Conservation (phyloP, 2,113 vertebrate genomes). For the Brienomyrus longianalis region DNA sequence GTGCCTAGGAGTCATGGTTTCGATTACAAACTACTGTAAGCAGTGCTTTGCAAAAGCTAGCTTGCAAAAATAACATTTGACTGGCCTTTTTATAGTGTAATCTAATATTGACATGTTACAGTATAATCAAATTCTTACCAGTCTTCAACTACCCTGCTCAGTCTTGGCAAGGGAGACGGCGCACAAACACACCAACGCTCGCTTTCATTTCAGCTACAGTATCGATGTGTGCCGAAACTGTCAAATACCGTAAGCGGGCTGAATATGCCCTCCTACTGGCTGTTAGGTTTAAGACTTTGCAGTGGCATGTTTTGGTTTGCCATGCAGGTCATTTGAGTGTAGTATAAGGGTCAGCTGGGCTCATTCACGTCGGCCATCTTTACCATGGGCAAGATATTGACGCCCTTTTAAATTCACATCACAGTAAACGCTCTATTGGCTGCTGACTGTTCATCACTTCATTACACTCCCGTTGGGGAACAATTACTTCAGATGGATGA, state of each 20-base stretch:
- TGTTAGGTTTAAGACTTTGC: background rate
- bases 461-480: background rate
- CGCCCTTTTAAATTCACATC: background rate
- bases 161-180: background rate
- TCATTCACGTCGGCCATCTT: background rate
- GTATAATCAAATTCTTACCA: background rate
- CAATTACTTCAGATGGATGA: slow-evolving; percentile 17
- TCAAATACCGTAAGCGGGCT: background rate
- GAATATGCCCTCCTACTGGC: background rate
- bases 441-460: background rate
- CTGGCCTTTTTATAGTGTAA: background rate
- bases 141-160: background rate
- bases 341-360: background rate
- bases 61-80: background rate
- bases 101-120: background rate
- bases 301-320: background rate
- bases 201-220: background rate
- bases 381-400: background rate
- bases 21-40: background rate
- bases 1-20: background rate
- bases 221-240: background rate
- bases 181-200: background rate
- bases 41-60: background rate
- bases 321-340: background rate
- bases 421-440: too few relatives aligned